Evolutionary conservation across 2,888 invertebrate species (phyloP).

Genomic region (Ormyrus rosae): DNA sequence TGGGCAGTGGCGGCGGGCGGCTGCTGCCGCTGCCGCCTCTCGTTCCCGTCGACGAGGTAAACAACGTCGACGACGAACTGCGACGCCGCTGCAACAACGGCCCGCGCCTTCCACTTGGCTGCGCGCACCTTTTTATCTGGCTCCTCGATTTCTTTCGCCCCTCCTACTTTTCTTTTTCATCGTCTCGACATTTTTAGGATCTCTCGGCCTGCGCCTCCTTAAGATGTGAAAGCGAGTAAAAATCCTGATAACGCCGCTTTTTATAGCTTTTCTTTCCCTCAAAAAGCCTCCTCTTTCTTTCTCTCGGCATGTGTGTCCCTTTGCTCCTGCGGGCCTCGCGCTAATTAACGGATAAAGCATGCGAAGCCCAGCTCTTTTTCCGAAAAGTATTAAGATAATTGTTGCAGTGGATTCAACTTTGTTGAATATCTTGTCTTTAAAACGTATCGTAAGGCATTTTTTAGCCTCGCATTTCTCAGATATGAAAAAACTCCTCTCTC

Average conservation of each 20-base stretch:
- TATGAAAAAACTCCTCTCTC: slow-evolving; percentile 15
- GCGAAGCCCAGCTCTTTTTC: neutral
- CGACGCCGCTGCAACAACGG: slow-evolving; percentile 1
- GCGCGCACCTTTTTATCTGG: slow-evolving; percentile 68
- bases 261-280: too few species aligned
- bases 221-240: slow-evolving; percentile 35
- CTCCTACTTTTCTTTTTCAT: slow-evolving; percentile 26
- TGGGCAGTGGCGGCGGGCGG: slow-evolving; percentile 49
- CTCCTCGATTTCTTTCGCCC: slow-evolving; percentile 63
- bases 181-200: slow-evolving; percentile 7
- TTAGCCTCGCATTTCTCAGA: neutral
- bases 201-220: slow-evolving; percentile 26
- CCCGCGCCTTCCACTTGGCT: slow-evolving; percentile 14
- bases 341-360: slow-evolving; percentile 43
- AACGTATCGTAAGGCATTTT: neutral
- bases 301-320: neutral
- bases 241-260: slow-evolving; percentile 28
- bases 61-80: slow-evolving; percentile 19
- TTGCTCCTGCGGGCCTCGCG: neutral
- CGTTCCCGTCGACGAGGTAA: slow-evolving; percentile 46
- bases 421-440: neutral
- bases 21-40: neutral
- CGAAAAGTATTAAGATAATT: slow-evolving; percentile 26
- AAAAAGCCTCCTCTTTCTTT: slow-evolving; percentile 5
- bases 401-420: neutral